Conservation (phyloP, 2,797 vertebrate species). For the Labeo calbasu region DNA sequence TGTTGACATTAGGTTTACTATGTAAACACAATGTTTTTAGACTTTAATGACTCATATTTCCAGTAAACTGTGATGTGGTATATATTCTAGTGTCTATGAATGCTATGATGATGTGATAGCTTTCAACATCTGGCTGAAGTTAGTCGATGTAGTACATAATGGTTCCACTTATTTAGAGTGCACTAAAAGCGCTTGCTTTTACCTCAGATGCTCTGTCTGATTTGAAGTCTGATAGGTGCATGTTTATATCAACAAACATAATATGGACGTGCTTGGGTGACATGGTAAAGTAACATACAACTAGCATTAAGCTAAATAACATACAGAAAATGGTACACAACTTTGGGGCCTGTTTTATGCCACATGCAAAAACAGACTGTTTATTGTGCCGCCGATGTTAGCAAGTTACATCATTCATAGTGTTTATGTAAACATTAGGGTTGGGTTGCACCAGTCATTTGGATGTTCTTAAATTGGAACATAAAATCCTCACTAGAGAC, state of each 20-base stretch:
- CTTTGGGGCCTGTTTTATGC: neutral
- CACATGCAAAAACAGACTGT: neutral
- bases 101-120: constrained; percentile 15
- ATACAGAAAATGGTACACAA: constrained; percentile 5
- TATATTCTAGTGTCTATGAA: neutral
- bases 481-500: neutral
- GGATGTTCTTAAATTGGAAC: neutral
- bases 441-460: neutral
- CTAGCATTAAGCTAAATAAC: constrained; percentile 19
- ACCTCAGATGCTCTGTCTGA: constrained; percentile 29
- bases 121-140: constrained; percentile 31
- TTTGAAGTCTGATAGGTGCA: neutral
- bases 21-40: constrained; percentile 29
- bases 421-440: neutral
- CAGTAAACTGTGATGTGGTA: constrained; percentile 21
- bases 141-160: constrained; percentile 9
- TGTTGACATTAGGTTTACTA: constrained; percentile 12
- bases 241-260: neutral
- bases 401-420: neutral
- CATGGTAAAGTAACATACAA: constrained; percentile 1
- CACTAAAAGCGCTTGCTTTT: constrained; percentile 12
- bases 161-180: constrained; percentile 31
- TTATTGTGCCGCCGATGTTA: neutral
- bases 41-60: constrained; percentile 12
- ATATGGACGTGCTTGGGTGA: neutral